Percentiles rank a stretch among this genome's conserved stretches.
These are phyloP conservation scores for Melospiza georgiana DNA, from an alignment of 2,113 vertebrate genomes.

Conservation along the genomic window DNA sequence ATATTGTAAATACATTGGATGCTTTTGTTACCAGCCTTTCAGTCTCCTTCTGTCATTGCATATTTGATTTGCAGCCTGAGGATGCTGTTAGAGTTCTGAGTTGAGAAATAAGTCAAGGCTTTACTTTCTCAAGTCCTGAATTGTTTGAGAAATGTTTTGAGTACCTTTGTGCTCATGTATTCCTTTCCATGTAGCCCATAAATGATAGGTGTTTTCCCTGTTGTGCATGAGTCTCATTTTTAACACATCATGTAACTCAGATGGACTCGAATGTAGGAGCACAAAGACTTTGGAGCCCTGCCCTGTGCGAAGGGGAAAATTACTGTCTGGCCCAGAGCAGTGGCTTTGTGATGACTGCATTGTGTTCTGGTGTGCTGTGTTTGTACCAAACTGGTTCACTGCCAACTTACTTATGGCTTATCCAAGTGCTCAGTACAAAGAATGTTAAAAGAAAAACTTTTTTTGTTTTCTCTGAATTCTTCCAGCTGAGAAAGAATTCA, in stretches of 20 bases:
- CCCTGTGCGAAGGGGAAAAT: conserved; percentile 15
- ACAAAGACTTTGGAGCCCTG: conserved; percentile 37
- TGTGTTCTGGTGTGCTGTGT: conserved; percentile 33
- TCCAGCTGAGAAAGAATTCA: conserved; percentile 9
- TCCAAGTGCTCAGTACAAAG: conserved; percentile 26
- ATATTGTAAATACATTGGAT: neutral
- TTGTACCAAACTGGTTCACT: conserved; percentile 41
- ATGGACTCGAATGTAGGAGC: neutral
- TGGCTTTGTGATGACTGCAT: conserved; percentile 51
- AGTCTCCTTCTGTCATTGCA: neutral
- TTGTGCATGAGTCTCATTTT: neutral
- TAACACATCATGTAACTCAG: neutral
- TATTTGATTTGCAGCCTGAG: neutral
- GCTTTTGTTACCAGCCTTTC: neutral
- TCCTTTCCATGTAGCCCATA: neutral
- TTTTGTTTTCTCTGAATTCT: conserved; percentile 41
- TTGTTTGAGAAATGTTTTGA: neutral
- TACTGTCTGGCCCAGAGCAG: conserved; percentile 21
- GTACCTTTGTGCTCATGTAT: neutral
- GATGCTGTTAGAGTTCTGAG: neutral
- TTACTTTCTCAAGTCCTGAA: neutral
- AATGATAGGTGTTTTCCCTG: neutral
- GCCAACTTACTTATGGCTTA: conserved; percentile 48
- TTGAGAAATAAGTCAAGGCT: neutral
- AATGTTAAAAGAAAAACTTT: conserved; percentile 38